Percentiles rank a stretch among this genome's conserved stretches.
phyloP scores from a whole-genome alignment of 1,140 invertebrate genomes.

The Helicoverpa armigera region DNA sequence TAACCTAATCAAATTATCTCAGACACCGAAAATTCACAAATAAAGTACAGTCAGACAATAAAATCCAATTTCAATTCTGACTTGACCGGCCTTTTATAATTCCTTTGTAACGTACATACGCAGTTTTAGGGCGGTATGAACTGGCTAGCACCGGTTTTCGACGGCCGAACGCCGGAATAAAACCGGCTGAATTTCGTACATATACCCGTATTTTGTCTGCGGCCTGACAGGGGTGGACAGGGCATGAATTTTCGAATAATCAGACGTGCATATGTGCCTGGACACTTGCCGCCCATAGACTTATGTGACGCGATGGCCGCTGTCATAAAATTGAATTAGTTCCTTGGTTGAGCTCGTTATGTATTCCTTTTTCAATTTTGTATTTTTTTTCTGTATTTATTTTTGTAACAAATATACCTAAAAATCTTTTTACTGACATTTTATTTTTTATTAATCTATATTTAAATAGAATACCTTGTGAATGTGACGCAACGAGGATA shows the following conservation, averaged over 20 bases:
- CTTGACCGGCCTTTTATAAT: slow-evolving; percentile 44
- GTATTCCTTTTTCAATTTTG: neutral
- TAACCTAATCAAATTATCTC: slow-evolving; percentile 23
- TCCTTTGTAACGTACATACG: slow-evolving; percentile 42
- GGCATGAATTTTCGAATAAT: slow-evolving; percentile 81
- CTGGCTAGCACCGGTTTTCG: slow-evolving; percentile 54
- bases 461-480: neutral
- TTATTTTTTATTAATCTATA: slow-evolving; percentile 13
- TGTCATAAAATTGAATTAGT: slow-evolving; percentile 27
- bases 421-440: neutral
- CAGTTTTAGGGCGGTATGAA: slow-evolving; percentile 45
- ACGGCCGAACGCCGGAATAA: slow-evolving; percentile 62
- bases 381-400: neutral
- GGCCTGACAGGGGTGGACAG: slow-evolving; percentile 71
- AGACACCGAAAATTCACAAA: slow-evolving; percentile 19
- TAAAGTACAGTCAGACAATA: slow-evolving; percentile 36
- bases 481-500: slow-evolving; percentile 1
- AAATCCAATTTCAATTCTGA: slow-evolving; percentile 43
- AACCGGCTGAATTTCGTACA: slow-evolving; percentile 72
- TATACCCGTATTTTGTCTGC: slow-evolving; percentile 74
- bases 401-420: neutral
- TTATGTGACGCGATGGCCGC: neutral
- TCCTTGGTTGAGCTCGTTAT: neutral
- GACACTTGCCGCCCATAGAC: slow-evolving; percentile 30
- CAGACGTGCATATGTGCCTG: slow-evolving; percentile 64